Evolutionary conservation across 2,888 invertebrate genomes (phyloP).

Genomic region (Stenichneumon culpator): DNA sequence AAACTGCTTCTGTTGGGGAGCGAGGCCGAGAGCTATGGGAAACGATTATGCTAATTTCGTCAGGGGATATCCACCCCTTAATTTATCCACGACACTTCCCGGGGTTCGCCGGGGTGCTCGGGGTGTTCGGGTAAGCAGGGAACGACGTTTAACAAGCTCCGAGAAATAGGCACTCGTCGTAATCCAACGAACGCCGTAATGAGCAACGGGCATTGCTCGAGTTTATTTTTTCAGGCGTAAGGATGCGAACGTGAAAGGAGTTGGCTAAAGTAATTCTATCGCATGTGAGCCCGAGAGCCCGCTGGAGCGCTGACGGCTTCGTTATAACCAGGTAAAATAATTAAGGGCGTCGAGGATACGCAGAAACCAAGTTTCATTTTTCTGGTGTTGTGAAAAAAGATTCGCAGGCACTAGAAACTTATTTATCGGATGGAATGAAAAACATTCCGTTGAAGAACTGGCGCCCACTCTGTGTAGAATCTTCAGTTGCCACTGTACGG

Average conservation of each 20-base stretch:
- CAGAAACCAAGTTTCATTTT: conserved; percentile 1
- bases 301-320: not conserved
- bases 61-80: conserved; percentile 11
- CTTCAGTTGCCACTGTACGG: not conserved
- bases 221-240: conserved; percentile 25
- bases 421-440: not conserved
- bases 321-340: conserved; percentile 16
- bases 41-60: conserved; percentile 39
- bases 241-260: not conserved
- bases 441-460: not conserved
- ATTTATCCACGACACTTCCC: conserved; percentile 19
- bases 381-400: not conserved
- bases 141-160: conserved; percentile 32
- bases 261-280: conserved; percentile 19
- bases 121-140: conserved; percentile 1
- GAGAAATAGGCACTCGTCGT: conserved; percentile 2
- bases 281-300: not conserved
- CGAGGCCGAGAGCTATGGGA: conserved; percentile 1
- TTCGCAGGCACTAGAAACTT: not conserved
- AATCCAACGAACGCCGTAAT: conserved; percentile 25
- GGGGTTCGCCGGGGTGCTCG: not conserved
- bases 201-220: conserved; percentile 5
- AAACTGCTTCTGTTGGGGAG: not conserved
- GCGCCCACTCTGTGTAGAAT: not conserved
- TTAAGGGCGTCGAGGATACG: not conserved